Conservation (phyloP, 2,888 invertebrate genomes). For the Plemyria rubiginata region DNA sequence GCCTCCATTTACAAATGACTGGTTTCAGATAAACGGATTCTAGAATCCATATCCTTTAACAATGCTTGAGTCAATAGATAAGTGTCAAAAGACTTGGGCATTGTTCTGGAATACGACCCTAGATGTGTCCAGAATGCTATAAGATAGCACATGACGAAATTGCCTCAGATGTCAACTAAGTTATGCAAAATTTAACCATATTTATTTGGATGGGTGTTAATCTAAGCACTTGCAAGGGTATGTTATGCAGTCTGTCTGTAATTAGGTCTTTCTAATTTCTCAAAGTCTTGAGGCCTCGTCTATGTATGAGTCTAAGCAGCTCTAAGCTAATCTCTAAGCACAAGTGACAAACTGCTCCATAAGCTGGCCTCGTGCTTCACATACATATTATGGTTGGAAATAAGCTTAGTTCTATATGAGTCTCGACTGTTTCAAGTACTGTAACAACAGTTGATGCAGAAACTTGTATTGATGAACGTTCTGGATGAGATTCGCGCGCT, state of each 20-base stretch:
- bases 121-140: not conserved
- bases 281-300: no score
- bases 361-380: no score
- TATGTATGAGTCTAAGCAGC: no score
- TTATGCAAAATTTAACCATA: not conserved
- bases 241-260: no score
- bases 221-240: no score
- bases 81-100: not conserved
- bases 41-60: not conserved
- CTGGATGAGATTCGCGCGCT: conserved; percentile 94
- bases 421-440: conserved; percentile 94
- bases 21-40: not conserved
- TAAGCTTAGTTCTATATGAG: conserved; percentile 86
- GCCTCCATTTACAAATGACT: not conserved
- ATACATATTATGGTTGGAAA: no score
- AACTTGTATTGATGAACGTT: conserved; percentile 95
- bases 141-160: not conserved
- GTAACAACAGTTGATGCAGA: conserved; percentile 92
- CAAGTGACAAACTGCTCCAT: no score
- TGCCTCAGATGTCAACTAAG: not conserved
- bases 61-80: not conserved
- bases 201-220: not conserved
- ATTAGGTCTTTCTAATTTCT: no score
- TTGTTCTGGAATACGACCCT: not conserved
- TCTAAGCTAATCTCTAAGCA: no score